Conservation (phyloP, 2,113 vertebrate species). For the Oreotrochilus melanogaster region DNA sequence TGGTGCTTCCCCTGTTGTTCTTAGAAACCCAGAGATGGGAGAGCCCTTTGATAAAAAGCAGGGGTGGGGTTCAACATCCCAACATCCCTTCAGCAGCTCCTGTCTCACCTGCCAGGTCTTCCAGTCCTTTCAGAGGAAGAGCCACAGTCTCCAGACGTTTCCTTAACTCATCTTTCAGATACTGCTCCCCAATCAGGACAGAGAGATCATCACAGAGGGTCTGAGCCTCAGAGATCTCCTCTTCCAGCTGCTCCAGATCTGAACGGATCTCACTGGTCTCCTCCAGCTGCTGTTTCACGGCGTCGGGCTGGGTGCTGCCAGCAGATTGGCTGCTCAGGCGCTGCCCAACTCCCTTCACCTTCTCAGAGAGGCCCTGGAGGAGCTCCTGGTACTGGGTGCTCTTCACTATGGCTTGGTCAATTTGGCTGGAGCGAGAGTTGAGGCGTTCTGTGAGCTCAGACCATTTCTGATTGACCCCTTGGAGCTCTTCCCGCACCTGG, state of each 20-base stretch:
- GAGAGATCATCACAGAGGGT: slow-evolving; percentile 89
- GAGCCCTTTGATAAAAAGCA: neutral
- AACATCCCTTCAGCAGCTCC: neutral
- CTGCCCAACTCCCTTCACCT: slow-evolving; percentile 84
- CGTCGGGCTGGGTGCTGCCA: slow-evolving; percentile 91
- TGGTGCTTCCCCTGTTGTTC: neutral
- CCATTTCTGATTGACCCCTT: slow-evolving; percentile 90
- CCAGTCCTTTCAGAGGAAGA: slow-evolving; percentile 89
- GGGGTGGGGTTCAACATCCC: neutral
- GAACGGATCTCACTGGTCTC: slow-evolving; percentile 96
- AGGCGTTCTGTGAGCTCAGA: slow-evolving; percentile 85
- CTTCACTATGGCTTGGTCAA: slow-evolving; percentile 91
- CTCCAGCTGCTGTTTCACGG: slow-evolving; percentile 90
- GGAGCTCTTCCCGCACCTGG: slow-evolving; percentile 86
- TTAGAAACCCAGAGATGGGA: neutral
- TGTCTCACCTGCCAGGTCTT: slow-evolving; percentile 91
- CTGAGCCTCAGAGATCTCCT: slow-evolving; percentile 87
- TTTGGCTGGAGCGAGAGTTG: slow-evolving; percentile 87
- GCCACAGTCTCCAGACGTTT: slow-evolving; percentile 91
- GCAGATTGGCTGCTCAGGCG: slow-evolving; percentile 87
- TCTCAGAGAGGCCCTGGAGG: slow-evolving; percentile 87
- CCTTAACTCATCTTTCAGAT: slow-evolving; percentile 92
- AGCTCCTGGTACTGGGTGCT: slow-evolving; percentile 90
- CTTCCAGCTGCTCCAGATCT: slow-evolving; percentile 87
- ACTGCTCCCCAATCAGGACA: slow-evolving; percentile 91